phyloP scores from a whole-genome alignment of 2,113 vertebrate genomes.

The Odontophorus gujanensis region DNA sequence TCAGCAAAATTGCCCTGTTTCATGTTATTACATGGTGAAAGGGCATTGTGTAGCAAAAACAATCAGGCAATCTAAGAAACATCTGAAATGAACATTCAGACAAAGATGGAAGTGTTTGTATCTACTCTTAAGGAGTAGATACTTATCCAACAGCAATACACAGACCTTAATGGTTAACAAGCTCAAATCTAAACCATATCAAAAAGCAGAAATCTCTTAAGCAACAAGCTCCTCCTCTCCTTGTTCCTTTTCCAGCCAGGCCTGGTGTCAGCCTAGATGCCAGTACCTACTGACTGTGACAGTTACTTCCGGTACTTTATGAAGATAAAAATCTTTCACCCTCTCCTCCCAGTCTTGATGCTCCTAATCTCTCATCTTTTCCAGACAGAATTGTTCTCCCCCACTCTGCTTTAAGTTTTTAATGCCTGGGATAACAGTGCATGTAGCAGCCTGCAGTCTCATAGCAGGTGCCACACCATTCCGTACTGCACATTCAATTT shows the following conservation, averaged over 20 bases:
- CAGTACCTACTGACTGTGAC: background rate
- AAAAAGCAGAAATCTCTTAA: background rate
- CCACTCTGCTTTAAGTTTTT: background rate
- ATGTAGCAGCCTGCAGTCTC: background rate
- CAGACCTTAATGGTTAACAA: background rate
- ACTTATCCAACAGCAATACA: background rate
- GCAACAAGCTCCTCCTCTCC: background rate
- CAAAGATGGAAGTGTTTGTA: background rate
- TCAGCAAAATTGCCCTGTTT: background rate
- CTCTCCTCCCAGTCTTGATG: background rate
- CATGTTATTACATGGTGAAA: fast-evolving
- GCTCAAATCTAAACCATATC: background rate
- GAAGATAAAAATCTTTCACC: background rate
- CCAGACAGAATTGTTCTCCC: background rate
- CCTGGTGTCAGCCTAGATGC: background rate
- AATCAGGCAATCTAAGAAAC: background rate
- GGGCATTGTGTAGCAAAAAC: background rate
- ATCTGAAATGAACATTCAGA: background rate
- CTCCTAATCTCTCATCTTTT: background rate
- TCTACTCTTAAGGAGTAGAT: background rate
- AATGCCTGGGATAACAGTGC: background rate
- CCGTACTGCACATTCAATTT: background rate
- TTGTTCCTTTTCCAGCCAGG: background rate
- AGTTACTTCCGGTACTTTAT: background rate
- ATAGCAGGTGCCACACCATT: background rate